phyloP scores from a whole-genome alignment of 2,797 vertebrate species.

The Prionace glauca region DNA sequence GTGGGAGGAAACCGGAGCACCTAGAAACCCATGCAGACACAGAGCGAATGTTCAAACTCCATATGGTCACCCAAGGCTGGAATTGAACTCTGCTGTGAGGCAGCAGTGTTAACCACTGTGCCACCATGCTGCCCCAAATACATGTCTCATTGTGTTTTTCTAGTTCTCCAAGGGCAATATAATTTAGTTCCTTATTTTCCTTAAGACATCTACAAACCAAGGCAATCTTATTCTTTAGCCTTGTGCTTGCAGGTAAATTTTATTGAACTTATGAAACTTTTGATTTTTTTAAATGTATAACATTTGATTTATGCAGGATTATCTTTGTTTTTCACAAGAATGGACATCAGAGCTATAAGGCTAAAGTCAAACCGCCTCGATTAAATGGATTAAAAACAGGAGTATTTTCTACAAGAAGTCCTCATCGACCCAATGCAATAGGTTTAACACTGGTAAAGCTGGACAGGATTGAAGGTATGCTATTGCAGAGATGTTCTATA shows the following conservation, averaged over 20 bases:
- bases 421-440: slow-evolving; percentile 77
- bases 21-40: too few species aligned
- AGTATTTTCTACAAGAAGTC: slow-evolving; percentile 79
- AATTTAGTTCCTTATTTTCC: not conserved
- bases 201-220: not conserved
- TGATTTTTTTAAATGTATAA: not conserved
- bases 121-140: too few species aligned
- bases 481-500: not conserved
- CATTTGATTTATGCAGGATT: slow-evolving; percentile 58
- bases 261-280: not conserved
- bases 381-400: slow-evolving; percentile 74
- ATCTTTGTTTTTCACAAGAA: slow-evolving; percentile 87
- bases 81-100: too few species aligned
- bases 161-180: not conserved
- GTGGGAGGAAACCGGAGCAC: too few species aligned
- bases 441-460: slow-evolving; percentile 76
- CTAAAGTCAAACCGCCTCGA: slow-evolving; percentile 80
- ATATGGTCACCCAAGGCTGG: too few species aligned
- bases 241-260: not conserved
- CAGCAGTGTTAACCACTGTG: too few species aligned
- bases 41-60: too few species aligned
- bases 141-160: not conserved
- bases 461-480: slow-evolving; percentile 66
- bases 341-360: slow-evolving; percentile 72
- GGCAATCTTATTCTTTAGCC: not conserved